These are phyloP conservation scores for Germaria angustata DNA, from an alignment of 2,888 invertebrate genomes.

Conservation along the genomic window DNA sequence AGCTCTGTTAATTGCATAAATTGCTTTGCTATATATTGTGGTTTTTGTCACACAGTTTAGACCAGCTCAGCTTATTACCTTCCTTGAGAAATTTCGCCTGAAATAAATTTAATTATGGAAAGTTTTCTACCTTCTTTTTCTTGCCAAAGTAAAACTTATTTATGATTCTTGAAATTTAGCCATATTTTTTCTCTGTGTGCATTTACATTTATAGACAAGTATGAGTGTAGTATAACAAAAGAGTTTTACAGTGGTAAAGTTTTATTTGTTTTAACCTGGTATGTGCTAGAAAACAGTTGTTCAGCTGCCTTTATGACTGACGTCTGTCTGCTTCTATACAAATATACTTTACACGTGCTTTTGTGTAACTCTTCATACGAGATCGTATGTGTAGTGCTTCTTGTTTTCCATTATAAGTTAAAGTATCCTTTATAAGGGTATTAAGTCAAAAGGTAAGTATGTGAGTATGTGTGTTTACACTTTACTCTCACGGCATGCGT, in stretches of 20 bases:
- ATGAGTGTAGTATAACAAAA: constrained; percentile 1
- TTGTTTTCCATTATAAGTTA: background rate
- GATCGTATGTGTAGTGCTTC: background rate
- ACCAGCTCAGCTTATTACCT: no score
- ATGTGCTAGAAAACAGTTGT: constrained; percentile 40
- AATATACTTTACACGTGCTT: background rate
- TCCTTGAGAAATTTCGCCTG: no score
- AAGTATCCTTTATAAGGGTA: background rate
- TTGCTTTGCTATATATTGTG: no score
- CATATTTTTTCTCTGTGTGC: background rate
- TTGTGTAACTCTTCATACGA: background rate
- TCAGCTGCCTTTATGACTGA: constrained; percentile 38
- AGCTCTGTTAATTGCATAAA: no score
- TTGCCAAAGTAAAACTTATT: no score
- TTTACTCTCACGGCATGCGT: no score
- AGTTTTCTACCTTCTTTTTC: no score
- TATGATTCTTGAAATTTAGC: no score
- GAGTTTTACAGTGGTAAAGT: constrained; percentile 10
- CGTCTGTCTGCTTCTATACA: background rate
- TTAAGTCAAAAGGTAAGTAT: constrained; percentile 41
- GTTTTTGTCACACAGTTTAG: no score
- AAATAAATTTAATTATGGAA: no score
- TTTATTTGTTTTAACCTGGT: constrained; percentile 46
- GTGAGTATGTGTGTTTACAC: background rate
- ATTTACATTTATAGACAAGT: background rate